phyloP scores from a whole-genome alignment of 2,888 invertebrate genomes.

The Bugula neritina region DNA sequence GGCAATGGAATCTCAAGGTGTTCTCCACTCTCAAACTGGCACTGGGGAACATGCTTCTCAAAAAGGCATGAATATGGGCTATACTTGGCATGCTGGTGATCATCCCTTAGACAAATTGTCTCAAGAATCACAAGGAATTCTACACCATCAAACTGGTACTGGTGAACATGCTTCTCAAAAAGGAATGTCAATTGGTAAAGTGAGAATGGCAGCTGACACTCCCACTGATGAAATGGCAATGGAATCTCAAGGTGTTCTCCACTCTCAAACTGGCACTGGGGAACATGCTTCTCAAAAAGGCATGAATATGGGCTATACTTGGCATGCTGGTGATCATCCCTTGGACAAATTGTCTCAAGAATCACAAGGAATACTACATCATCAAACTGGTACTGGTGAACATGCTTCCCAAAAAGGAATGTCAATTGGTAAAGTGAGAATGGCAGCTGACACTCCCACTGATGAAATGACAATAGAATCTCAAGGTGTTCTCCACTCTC shows the following conservation, averaged over 20 bases:
- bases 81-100: slow-evolving; percentile 12
- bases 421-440: not conserved
- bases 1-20: slow-evolving; percentile 10
- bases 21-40: slow-evolving; percentile 16
- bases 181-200: slow-evolving; percentile 13
- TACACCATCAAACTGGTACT: slow-evolving; percentile 5
- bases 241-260: slow-evolving; percentile 3
- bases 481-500: slow-evolving; percentile 14
- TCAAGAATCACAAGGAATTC: slow-evolving; percentile 11
- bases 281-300: slow-evolving; percentile 23
- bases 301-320: not conserved
- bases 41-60: slow-evolving; percentile 17
- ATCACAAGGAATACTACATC: not conserved
- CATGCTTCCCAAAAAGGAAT: slow-evolving; percentile 23
- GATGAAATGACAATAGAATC: not conserved
- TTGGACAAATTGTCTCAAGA: slow-evolving; percentile 1
- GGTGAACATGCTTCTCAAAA: not conserved
- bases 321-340: not conserved
- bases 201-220: not conserved
- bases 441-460: not conserved
- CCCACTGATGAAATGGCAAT: not conserved
- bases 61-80: slow-evolving; percentile 17
- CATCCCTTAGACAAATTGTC: not conserved
- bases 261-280: slow-evolving; percentile 15
- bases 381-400: slow-evolving; percentile 6